phyloP scores from a whole-genome alignment of 2,888 invertebrate species.

The Frankliniella intonsa region DNA sequence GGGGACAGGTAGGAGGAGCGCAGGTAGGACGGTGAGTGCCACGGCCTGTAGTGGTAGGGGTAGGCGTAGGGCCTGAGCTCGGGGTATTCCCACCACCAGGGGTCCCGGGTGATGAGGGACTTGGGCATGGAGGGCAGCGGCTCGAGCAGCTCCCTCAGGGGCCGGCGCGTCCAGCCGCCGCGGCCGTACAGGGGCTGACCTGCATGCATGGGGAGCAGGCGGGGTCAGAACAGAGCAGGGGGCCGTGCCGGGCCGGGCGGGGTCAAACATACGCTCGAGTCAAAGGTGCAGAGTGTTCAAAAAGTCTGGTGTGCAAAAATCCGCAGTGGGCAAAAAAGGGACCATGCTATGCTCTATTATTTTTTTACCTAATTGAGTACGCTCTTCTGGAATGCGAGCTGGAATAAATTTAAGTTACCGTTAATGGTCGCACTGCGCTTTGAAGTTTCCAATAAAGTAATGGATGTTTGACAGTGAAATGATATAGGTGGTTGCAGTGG shows the following conservation, averaged over 20 bases:
- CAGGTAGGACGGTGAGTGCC: conserved; percentile 61
- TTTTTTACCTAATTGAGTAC: conserved; percentile 36
- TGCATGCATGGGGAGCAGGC: conserved; percentile 49
- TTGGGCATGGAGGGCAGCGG: conserved; percentile 73
- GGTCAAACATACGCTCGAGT: no score
- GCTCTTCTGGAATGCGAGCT: conserved; percentile 46
- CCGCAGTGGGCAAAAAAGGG: no score
- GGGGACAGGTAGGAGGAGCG: conserved; percentile 87
- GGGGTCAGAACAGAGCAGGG: no score
- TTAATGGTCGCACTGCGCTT: not conserved
- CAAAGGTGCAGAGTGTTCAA: no score
- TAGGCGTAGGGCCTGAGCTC: conserved; percentile 70
- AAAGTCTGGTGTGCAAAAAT: no score
- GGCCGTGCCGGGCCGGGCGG: no score
- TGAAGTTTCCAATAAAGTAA: not conserved
- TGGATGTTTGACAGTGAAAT: not conserved
- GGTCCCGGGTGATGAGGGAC: conserved; percentile 77
- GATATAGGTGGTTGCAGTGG: not conserved
- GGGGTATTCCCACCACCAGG: conserved; percentile 85
- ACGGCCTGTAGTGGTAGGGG: conserved; percentile 47
- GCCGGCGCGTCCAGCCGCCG: conserved; percentile 57
- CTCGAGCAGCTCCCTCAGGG: conserved; percentile 65
- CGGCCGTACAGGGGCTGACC: conserved; percentile 69
- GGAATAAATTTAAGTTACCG: conserved; percentile 15
- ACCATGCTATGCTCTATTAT: no score